These are phyloP conservation scores for Artibeus lituratus DNA, from an alignment of 2,797 vertebrate genomes.

Conservation along the genomic window DNA sequence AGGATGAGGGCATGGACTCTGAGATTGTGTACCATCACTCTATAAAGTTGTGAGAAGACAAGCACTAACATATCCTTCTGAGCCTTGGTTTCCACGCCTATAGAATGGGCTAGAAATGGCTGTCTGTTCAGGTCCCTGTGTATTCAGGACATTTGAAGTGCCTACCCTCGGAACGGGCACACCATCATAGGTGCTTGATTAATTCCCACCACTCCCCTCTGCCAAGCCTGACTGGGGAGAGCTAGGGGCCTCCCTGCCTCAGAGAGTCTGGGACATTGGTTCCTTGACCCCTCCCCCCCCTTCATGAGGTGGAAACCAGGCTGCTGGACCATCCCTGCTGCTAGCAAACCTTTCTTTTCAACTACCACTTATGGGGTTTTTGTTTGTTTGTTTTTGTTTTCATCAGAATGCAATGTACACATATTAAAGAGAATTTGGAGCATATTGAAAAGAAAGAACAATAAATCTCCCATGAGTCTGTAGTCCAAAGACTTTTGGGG, in stretches of 20 bases:
- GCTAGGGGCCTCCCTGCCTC: background rate
- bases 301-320: background rate
- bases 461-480: background rate
- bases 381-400: background rate
- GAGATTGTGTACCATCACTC: background rate
- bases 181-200: background rate
- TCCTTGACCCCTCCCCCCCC: too few relatives aligned
- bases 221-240: background rate
- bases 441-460: background rate
- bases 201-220: rapidly evolving
- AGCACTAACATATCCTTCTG: background rate
- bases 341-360: background rate
- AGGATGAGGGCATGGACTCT: background rate
- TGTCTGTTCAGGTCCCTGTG: rapidly evolving
- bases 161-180: background rate
- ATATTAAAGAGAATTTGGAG: background rate
- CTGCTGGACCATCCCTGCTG: rapidly evolving
- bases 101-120: too few relatives aligned
- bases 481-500: background rate
- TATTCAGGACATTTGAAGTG: rapidly evolving
- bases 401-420: background rate
- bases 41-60: background rate
- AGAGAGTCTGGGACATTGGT: rapidly evolving
- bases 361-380: background rate
- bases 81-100: background rate